A percentile compares a stretch with the other conserved stretches of the same genome.
These are phyloP conservation scores for Ichneumoninae sp. DNA, from an alignment of 2,888 invertebrate species.

Conservation along the genomic window DNA sequence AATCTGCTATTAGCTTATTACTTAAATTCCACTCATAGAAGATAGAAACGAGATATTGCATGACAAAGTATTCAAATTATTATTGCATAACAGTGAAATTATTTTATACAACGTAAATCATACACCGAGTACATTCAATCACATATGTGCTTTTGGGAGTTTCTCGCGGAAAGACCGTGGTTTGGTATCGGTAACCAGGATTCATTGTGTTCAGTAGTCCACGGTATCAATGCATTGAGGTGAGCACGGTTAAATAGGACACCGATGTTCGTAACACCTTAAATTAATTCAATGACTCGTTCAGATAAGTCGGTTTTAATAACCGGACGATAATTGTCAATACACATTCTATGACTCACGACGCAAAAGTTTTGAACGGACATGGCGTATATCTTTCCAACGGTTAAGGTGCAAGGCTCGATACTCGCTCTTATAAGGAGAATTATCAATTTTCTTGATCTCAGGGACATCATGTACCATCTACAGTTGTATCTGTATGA, in stretches of 20 bases:
- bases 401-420: constrained; percentile 40
- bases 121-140: background rate
- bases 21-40: too few relatives aligned
- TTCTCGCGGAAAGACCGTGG: too few relatives aligned
- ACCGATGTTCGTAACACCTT: constrained; percentile 57
- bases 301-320: too few relatives aligned
- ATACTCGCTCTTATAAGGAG: constrained; percentile 19
- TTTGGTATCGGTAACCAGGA: too few relatives aligned
- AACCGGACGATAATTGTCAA: too few relatives aligned
- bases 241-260: constrained; percentile 58
- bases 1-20: too few relatives aligned
- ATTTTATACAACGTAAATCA: background rate
- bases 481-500: background rate
- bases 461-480: constrained; percentile 19
- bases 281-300: background rate
- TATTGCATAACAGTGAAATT: background rate
- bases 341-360: constrained; percentile 2
- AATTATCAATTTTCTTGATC: constrained; percentile 27
- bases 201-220: background rate
- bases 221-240: constrained; percentile 39
- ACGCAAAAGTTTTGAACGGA: constrained; percentile 41
- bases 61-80: background rate
- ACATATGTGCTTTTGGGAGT: background rate
- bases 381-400: constrained; percentile 53
- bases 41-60: background rate